Evolutionary conservation across 2,113 vertebrate species (phyloP), one percentile per base, ranked within the genome.

Genomic region (Myxocyprinus asiaticus): DNA sequence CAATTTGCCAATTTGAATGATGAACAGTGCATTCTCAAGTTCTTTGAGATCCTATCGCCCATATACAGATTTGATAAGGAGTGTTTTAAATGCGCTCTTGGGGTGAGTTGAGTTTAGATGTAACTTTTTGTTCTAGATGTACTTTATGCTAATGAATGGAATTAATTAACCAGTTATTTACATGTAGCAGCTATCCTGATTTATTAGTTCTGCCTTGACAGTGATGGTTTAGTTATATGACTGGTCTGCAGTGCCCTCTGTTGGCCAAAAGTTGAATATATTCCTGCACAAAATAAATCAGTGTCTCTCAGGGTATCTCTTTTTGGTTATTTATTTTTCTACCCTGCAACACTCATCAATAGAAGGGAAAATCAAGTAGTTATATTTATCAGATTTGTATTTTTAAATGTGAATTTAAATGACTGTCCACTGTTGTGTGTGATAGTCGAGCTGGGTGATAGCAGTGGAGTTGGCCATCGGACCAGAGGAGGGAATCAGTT

Each of bases 401-500:
- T 48, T 53, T 53, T 53, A 11, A 33, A 10, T 12, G 10, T 71
- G 14, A 43, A 22, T n/a, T 15, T 17, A 48, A 76, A 14, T 61
- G 11, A 64, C 15, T 53, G 3, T 67, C 33, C 67, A 62, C 15
- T 77, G 48, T 8, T 79, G 61, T 81, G 67, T 77, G 50, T 81
- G 45, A 56, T 78, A 99, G 98, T 98, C 96, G 81, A 98, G 97
- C 88, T 99, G 97, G 98, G 95, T 99, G 85, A 98, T 99, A 89
- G 95, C 97, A 1, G 98, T 99, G 80, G 97, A 99, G 75, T 86
- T 99, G 86, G 98, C 97, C 2, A 99, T 99, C 0, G 98, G 98
- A 82, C 98, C 98, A 0, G 98, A 99, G 88, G 97, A 98, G 89
- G 98, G 98, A 80, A 98, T 99, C 93, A 99, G 98, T 91, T 99